A percentile compares a stretch with the other conserved stretches of the same genome.
Evolutionary conservation across 2,888 invertebrate species (phyloP).

Genomic region (Siphonodentalium dalli): DNA sequence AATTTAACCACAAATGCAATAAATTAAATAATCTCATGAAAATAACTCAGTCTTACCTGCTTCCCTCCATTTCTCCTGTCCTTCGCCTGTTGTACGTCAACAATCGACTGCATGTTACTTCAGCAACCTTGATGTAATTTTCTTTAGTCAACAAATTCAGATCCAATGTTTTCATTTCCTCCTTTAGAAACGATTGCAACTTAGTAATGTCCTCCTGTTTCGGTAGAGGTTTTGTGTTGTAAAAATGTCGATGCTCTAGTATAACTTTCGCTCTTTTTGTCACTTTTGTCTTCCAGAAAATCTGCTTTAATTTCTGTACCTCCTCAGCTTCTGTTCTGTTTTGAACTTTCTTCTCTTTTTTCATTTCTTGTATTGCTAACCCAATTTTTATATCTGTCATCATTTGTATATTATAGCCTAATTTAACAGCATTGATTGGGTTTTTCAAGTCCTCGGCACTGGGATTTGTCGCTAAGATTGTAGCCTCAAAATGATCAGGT

Average conservation of each 20-base stretch:
- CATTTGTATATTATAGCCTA: conserved; percentile 18
- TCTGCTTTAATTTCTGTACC: conserved; percentile 13
- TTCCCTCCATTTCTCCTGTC: conserved; percentile 13
- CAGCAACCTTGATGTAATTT: conserved; percentile 8
- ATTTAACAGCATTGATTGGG: conserved; percentile 20
- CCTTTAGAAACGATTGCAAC: too few relatives aligned
- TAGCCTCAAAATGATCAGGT: conserved; percentile 10
- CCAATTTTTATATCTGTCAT: conserved; percentile 18
- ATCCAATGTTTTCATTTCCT: too few relatives aligned
- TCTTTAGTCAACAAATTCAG: too few relatives aligned
- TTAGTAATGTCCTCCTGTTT: too few relatives aligned
- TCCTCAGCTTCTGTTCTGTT: conserved; percentile 13
- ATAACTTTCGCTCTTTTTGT: conserved; percentile 9
- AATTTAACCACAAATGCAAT: too few relatives aligned
- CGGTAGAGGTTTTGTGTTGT: too few relatives aligned
- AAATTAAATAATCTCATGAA: too few relatives aligned
- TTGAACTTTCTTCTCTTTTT: neutral
- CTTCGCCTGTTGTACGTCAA: conserved; percentile 15
- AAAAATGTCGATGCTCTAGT: conserved; percentile 3
- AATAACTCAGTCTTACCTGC: too few relatives aligned
- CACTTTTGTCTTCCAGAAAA: conserved; percentile 17
- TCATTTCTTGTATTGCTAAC: conserved; percentile 5
- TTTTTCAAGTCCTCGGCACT: conserved; percentile 10
- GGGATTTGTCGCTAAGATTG: conserved; percentile 6
- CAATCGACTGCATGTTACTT: neutral